Evolutionary conservation across 2,888 invertebrate genomes (phyloP).

Genomic region (Hypena proboscidalis): DNA sequence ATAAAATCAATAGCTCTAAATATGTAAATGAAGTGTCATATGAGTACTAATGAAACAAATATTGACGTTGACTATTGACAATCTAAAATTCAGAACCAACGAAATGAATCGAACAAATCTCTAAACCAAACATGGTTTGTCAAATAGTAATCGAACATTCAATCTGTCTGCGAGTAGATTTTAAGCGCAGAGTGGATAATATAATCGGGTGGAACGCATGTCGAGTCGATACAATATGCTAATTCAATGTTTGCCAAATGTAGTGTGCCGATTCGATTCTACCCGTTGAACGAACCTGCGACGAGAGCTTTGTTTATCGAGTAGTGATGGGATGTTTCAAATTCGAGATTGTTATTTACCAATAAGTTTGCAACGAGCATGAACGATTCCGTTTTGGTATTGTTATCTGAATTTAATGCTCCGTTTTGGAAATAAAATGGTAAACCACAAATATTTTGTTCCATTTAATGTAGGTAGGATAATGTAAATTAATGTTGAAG

Average conservation of each 20-base stretch:
- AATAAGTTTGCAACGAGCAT: neutral
- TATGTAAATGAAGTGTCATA: too few relatives aligned
- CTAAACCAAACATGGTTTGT: conserved; percentile 35
- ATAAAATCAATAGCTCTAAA: too few relatives aligned
- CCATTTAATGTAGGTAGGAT: too few relatives aligned
- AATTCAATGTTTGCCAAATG: conserved; percentile 64
- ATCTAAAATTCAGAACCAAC: neutral
- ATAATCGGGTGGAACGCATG: conserved; percentile 48
- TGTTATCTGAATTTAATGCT: too few relatives aligned
- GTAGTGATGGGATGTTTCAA: conserved; percentile 34
- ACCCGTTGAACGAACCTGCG: conserved; percentile 38
- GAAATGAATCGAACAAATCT: conserved; percentile 14
- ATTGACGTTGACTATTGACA: too few relatives aligned
- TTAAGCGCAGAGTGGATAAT: conserved; percentile 56
- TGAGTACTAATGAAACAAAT: too few relatives aligned
- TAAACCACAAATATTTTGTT: too few relatives aligned
- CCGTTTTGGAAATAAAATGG: too few relatives aligned
- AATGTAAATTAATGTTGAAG: too few relatives aligned
- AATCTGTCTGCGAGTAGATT: conserved; percentile 43
- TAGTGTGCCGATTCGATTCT: conserved; percentile 47
- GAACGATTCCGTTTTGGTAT: too few relatives aligned
- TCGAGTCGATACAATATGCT: conserved; percentile 52
- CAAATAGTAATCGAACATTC: conserved; percentile 38
- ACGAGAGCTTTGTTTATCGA: conserved; percentile 41
- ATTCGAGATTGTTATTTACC: conserved; percentile 16